phyloP scores from a whole-genome alignment of 2,797 vertebrate genomes.

The Pseudotriccus pelzelni region DNA sequence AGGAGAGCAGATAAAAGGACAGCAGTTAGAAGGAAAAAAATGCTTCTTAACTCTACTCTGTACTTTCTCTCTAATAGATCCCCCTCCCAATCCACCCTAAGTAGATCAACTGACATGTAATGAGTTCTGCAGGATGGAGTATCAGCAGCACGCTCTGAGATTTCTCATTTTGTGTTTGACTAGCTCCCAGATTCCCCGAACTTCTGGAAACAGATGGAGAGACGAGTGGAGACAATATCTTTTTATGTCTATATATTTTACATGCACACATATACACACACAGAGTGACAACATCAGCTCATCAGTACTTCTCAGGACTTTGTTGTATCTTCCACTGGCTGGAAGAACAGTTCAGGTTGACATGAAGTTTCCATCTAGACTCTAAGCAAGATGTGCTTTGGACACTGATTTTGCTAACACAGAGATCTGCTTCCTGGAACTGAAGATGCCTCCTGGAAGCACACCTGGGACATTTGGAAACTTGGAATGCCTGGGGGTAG shows the following conservation, averaged over 20 bases:
- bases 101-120: conserved; percentile 38
- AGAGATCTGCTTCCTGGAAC: conserved; percentile 47
- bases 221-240: neutral
- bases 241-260: no score
- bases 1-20: conserved; percentile 68
- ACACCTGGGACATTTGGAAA: conserved; percentile 58
- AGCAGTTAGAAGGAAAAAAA: conserved; percentile 57
- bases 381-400: conserved; percentile 22
- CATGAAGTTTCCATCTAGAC: conserved; percentile 35
- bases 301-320: neutral
- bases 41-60: conserved; percentile 61
- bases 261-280: neutral
- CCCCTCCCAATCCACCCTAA: neutral
- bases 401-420: neutral
- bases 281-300: neutral
- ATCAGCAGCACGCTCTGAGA: neutral
- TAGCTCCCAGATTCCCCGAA: neutral
- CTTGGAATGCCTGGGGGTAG: conserved; percentile 20
- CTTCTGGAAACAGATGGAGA: neutral
- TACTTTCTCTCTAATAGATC: conserved; percentile 54
- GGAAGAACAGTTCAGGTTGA: neutral
- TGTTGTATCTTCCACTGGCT: neutral
- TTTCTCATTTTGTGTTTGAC: neutral
- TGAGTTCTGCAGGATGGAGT: conserved; percentile 37
- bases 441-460: conserved; percentile 51